Evolutionary conservation across 2,113 vertebrate genomes (phyloP), one percentile per base, ranked within the genome.

Genomic region (Amblyornis subalaris): DNA sequence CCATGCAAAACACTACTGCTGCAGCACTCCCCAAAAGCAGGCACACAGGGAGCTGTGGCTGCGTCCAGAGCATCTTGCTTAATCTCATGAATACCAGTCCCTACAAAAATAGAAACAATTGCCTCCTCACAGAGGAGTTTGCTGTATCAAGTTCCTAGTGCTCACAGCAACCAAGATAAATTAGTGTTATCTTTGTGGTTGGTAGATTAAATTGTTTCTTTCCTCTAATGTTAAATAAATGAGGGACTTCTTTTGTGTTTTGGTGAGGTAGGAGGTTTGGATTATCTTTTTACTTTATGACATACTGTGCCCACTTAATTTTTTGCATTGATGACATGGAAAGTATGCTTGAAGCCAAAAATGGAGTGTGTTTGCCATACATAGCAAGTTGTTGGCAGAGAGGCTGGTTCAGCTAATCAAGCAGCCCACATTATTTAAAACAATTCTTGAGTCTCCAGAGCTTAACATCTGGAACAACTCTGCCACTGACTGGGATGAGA

Each of bases 21-120:
- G 48, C 70, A 5, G 1, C 28, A 50, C 58, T 61, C 62, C 35
- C 61, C 65, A 35, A 86, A 70, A 74, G 6, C 66, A 70, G 87
- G 40, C 73, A 82, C 35, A 24, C 33, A 0, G 71, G 58, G 82
- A 93, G 62, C 66, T 82, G 78, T 8, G 71, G 54, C 54, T 95
- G 66, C 10, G 3, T 82, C 81, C 78, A 79, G 71, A 76, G 54
- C 82, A 70, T 91, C 82, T 82, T 54, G 36, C 74, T 94, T 96
- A 90, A 95, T 90, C 64, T 87, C 90, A 50, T 0, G 0, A 88
- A 96, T 89, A 58, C 94, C 94, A 91, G 71, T 58, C 40, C 35
- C 38, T 42, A 19, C 54, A 58, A 85, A 96, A 95, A 96, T 88
- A 96, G 96, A 96, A 96, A 90, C 96, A 83, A 96, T 85, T 9